Base-by-base conservation (phyloP, 2,113 vertebrate genomes). In the Rhodinocichla rosea region DNA sequence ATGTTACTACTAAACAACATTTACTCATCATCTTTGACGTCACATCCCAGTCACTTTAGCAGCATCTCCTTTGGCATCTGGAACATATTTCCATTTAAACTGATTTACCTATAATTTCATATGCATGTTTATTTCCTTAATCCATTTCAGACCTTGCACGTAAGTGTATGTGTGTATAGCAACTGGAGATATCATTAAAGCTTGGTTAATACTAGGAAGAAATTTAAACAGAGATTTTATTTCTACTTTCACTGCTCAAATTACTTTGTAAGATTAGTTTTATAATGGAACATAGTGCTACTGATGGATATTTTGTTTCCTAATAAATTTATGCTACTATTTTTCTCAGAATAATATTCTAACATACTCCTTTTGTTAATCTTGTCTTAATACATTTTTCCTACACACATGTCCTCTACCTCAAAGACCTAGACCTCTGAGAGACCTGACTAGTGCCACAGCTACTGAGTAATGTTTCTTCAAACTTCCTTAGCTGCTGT, bases 71-170 rank as follows among this genome's bases (percentile, higher is more conserved):
- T 93, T 74, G 89, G 94, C 86, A 96, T 96, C 95, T 94, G 94
- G 95, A 97, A 92, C 17, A 39, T 71, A 92, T 74, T 96, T 89
- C 33, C 68, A 74, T 86, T 86, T 92, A 97, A 97, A 94, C 71
- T 88, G 76, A 96, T 95, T 96, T 95, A 35, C 68, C 47, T 83
- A 89, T 93, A 95, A 96, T 96, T 97, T 96, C 68, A 70, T 92
- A 90, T 81, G 35, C 45, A 53, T 57, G 59, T 59, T 93, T 92
- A 89, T 93, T 95, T 95, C 83, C 64, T 94, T 83, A 86, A 92
- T 74, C 42, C 39, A 86, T 89, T 96, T 92, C 55, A 88, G 91
- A 59, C 16, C 13, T 53, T 74, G 55, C 45, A 93, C 0, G 0
- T 49, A 94, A 90, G 26, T 33, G 10, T 65, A 49, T 59, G 45